Conservation (phyloP, 2,888 invertebrate species). For the Heteropelma amictum region DNA sequence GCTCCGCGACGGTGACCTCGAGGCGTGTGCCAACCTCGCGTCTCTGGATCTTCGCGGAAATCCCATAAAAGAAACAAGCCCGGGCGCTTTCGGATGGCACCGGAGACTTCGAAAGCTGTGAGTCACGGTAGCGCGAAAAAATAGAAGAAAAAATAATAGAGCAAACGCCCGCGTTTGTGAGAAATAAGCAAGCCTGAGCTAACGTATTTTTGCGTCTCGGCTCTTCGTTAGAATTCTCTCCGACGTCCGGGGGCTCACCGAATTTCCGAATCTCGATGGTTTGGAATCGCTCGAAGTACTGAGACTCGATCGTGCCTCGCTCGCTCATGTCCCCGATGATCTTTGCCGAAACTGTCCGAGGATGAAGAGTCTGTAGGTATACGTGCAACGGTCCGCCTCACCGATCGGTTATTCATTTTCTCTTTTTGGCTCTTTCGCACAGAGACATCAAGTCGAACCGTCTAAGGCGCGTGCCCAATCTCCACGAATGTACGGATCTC, state of each 20-base stretch:
- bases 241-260: slow-evolving; percentile 87
- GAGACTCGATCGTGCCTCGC: slow-evolving; percentile 89
- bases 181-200: neutral
- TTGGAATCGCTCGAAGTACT: slow-evolving; percentile 88
- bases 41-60: slow-evolving; percentile 88
- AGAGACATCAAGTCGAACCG: slow-evolving; percentile 93
- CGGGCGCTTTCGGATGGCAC: slow-evolving; percentile 80
- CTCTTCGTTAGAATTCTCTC: slow-evolving; percentile 86
- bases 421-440: slow-evolving; percentile 70
- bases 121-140: slow-evolving; percentile 78
- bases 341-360: slow-evolving; percentile 89
- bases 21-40: slow-evolving; percentile 83
- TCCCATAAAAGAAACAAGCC: slow-evolving; percentile 71
- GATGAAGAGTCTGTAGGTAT: slow-evolving; percentile 91
- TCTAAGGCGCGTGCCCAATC: slow-evolving; percentile 86
- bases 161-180: too few relatives aligned
- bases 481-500: slow-evolving; percentile 88
- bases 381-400: neutral
- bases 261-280: slow-evolving; percentile 91
- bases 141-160: too few relatives aligned
- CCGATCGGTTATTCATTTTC: neutral
- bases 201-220: slow-evolving; percentile 39
- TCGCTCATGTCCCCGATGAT: slow-evolving; percentile 84
- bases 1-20: slow-evolving; percentile 86
- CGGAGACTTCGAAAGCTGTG: slow-evolving; percentile 89